Percentiles rank a stretch among this genome's conserved stretches.
These are phyloP conservation scores for Paratilapia polleni DNA, from an alignment of 2,113 vertebrate genomes.

Conservation along the genomic window DNA sequence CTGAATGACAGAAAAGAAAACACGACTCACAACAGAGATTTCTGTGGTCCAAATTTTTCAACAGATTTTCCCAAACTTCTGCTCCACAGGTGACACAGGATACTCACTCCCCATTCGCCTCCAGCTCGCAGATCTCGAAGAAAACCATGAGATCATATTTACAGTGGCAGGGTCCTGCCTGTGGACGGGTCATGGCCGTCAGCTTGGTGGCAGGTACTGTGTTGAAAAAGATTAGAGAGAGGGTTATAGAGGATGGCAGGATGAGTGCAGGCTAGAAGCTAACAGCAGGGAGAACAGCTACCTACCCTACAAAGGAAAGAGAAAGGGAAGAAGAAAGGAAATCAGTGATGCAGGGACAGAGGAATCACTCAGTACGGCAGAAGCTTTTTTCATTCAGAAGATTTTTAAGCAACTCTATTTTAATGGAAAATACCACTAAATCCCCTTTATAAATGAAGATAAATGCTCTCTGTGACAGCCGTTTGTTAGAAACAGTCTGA, in stretches of 20 bases:
- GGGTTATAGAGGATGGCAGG: conserved; percentile 3
- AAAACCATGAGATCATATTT: conserved; percentile 97
- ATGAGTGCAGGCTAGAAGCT: not conserved
- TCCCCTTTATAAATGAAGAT: too few relatives aligned
- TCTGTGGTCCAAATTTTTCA: not conserved
- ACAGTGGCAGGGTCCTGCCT: conserved; percentile 90
- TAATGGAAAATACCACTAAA: not conserved
- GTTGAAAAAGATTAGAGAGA: not conserved
- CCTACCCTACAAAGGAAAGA: conserved; percentile 52
- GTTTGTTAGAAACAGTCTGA: not conserved
- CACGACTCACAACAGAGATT: not conserved
- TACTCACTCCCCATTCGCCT: conserved; percentile 97
- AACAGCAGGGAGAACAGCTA: conserved; percentile 21
- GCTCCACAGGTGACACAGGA: not conserved
- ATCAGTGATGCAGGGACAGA: conserved; percentile 34
- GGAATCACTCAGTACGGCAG: conserved; percentile 4
- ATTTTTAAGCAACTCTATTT: not conserved
- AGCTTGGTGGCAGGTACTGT: conserved; percentile 97
- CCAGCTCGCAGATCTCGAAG: conserved; percentile 98
- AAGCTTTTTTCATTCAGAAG: conserved; percentile 9
- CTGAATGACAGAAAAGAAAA: conserved; percentile 71
- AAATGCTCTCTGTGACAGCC: too few relatives aligned
- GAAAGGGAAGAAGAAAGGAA: conserved; percentile 49
- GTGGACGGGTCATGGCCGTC: conserved; percentile 87
- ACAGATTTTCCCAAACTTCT: not conserved